These are phyloP conservation scores for Brachionus koreanus DNA, from an alignment of 1,140 invertebrate species.

Conservation along the genomic window DNA sequence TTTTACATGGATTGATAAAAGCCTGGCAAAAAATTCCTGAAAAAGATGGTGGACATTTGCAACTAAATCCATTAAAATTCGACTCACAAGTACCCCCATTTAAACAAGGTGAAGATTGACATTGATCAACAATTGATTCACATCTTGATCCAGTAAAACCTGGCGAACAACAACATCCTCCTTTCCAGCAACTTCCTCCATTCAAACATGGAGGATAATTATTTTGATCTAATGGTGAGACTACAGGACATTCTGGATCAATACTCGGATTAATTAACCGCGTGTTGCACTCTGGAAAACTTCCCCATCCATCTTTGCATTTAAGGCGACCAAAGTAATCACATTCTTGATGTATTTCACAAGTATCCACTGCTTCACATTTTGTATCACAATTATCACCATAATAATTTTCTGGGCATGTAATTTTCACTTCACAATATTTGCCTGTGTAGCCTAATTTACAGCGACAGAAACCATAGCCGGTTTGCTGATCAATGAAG, in stretches of 20 bases:
- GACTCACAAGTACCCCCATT: conserved; percentile 38
- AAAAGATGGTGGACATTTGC: conserved; percentile 31
- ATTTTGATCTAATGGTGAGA: conserved; percentile 46
- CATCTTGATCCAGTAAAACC: conserved; percentile 16
- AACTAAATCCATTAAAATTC: background rate
- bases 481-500: background rate
- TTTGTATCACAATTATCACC: conserved; percentile 10
- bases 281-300: conserved; percentile 19
- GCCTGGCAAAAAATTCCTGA: conserved; percentile 23
- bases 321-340: background rate
- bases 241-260: conserved; percentile 38
- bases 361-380: conserved; percentile 24
- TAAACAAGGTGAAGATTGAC: conserved; percentile 18
- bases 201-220: conserved; percentile 72
- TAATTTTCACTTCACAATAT: conserved; percentile 19
- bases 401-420: background rate
- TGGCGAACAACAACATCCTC: conserved; percentile 42
- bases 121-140: conserved; percentile 25
- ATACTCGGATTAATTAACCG: conserved; percentile 17
- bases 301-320: conserved; percentile 29
- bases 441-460: conserved; percentile 2
- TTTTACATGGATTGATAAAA: conserved; percentile 28
- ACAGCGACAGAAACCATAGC: conserved; percentile 61
- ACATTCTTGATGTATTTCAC: conserved; percentile 33
- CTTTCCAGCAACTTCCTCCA: conserved; percentile 69